Evolutionary conservation across 2,888 invertebrate species (phyloP), one percentile per base, ranked within the genome.

Genomic region (Steinernema scapterisci): DNA sequence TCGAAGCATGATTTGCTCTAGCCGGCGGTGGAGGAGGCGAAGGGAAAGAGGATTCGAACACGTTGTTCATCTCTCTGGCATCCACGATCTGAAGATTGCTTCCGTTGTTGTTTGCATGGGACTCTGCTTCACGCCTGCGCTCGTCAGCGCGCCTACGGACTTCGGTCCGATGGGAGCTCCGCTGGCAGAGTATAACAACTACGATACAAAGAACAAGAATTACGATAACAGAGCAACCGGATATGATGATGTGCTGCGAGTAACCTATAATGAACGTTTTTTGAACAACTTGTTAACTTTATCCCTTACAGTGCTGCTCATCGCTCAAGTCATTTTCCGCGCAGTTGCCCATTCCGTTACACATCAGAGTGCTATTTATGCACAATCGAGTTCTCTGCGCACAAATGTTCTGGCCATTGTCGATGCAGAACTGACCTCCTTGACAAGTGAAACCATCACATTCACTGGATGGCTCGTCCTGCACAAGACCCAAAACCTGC

Each of bases 331-430:
- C 89, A 9, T 84, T 85, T 72, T 89, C 89, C 27, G 88, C 88
- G 80, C 89, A 89, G 77, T 89, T 89, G 19, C 88, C 84, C 25
- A 88, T 75, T 38, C 89, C 88, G 80, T 89, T 88, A 78, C 89
- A 89, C 7, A 88, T 85, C 11, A 89, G 82, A 1, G 88, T 85
- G 43, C 82, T 80, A 73, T 89, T 86, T 73, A 89, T 88, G 76
- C 89, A 89, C 70, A 88, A 88, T 25, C 85, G 80, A 9, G 85
- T 85, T 31, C 86, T 81, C 0, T 81, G 80, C 7, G 83, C 84
- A 72, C 88, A 88, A 21, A 85, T 82, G 9, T 83, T 84, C n/a
- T 83, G 82, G 1, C 82, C 83, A 45, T 84, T 84, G 79, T 88
- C 88, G 13, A 88, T 76, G 78, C 88, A 88, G 72, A 87, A 87